Evolutionary conservation across 2,113 vertebrate genomes (phyloP), one percentile per base, ranked within the genome.

Genomic region (Helogale parvula): DNA sequence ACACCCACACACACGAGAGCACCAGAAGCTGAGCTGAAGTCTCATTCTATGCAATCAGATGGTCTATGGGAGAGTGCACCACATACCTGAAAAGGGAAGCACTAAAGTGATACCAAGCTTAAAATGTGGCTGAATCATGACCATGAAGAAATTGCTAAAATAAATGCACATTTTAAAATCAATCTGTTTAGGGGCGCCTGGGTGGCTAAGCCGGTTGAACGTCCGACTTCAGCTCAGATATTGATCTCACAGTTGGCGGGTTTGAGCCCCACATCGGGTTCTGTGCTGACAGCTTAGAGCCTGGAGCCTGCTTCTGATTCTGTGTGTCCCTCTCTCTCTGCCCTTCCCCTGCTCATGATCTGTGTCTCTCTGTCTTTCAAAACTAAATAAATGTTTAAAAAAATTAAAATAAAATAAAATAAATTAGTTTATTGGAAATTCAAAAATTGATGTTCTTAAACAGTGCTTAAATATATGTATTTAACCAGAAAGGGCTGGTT

Each of bases 121-220:
- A 77, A 95, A 95, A 45, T 72, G 92, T 77, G 33, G 47, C 16
- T 88, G 16, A 72, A 88, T n/a, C 33, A 83, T 79, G 71, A 77
- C 2, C 3, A 68, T n/a, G 5, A 92, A 60, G 29, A 88, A 60
- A 88, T 7, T 31, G 15, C 54, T 91, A 91, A 7, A 52, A 17
- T 90, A 88, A 85, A 68, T 1, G 15, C 2, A 52, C 27, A 65
- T 77, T 93, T 74, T 88, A 60, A 60, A 93, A 81, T 5, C 74
- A 93, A 50, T 17, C 13, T 5, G 5, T 41, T 41, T 41, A 41
- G 41, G 41, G 41, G 41, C 41, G 41, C 41, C 41, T 41, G 41
- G 41, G 41, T 41, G 41, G 41, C 41, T 41, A 41, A 41, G 41
- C 41, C 41, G 41, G 41, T 5, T 41, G 41, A 41, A 41, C 41